A percentile compares a stretch with the other conserved stretches of the same genome.
phyloP scores from a whole-genome alignment of 2,113 vertebrate genomes.

The Mobula hypostoma region DNA sequence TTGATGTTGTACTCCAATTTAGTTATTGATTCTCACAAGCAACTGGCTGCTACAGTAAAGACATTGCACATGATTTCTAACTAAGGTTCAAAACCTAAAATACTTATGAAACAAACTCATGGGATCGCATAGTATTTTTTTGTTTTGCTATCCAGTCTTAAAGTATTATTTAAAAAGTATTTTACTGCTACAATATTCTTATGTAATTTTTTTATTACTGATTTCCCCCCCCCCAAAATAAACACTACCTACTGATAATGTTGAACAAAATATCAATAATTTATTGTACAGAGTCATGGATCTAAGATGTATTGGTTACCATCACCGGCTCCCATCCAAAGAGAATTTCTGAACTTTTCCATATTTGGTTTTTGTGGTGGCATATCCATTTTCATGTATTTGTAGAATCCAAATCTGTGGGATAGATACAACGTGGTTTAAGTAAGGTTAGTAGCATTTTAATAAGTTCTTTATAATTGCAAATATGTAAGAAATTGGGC shows the following conservation, averaged over 20 bases:
- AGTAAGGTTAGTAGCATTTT: neutral
- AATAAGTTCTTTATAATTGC: neutral
- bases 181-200: too few relatives aligned
- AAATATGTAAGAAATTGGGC: neutral
- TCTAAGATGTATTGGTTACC: neutral
- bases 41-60: too few relatives aligned
- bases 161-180: too few relatives aligned
- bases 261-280: neutral
- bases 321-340: neutral
- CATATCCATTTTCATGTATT: conserved; percentile 63
- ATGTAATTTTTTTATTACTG: neutral
- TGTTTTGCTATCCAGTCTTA: too few relatives aligned
- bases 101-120: too few relatives aligned
- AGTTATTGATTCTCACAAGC: too few relatives aligned
- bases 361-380: conserved; percentile 40
- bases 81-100: too few relatives aligned
- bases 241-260: neutral
- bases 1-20: too few relatives aligned
- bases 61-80: too few relatives aligned
- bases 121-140: too few relatives aligned
- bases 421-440: neutral
- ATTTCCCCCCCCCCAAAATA: neutral
- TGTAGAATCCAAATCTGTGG: conserved; percentile 61
- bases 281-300: neutral
- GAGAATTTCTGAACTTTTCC: neutral